phyloP scores from a whole-genome alignment of 2,797 vertebrate genomes.

The Dendrocincla tyrannina region DNA sequence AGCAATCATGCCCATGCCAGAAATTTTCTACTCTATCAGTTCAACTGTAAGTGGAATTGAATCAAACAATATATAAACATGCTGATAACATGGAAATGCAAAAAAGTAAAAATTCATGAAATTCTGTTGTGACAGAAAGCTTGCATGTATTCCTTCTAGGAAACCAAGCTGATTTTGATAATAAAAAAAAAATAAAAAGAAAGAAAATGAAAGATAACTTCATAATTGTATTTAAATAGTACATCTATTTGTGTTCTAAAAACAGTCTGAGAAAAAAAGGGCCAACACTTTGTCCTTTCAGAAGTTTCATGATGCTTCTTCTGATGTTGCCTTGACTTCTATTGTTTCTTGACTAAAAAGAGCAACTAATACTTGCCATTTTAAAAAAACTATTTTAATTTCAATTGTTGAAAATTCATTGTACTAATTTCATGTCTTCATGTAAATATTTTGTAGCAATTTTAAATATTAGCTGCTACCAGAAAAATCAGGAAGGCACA shows the following conservation, averaged over 20 bases:
- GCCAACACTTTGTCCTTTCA: background rate
- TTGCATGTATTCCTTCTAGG: background rate
- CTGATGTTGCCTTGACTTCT: background rate
- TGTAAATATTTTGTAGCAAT: background rate
- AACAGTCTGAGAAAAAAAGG: fast-evolving
- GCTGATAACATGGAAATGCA: background rate
- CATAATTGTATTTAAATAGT: background rate
- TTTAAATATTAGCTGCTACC: background rate
- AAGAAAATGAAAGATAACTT: background rate
- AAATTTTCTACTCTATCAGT: background rate
- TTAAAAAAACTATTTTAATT: background rate
- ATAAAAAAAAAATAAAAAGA: background rate
- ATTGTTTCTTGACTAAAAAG: background rate
- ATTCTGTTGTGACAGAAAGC: background rate
- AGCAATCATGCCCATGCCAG: background rate
- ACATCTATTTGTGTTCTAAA: background rate
- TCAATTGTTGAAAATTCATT: background rate
- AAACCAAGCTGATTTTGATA: background rate
- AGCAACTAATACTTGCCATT: background rate
- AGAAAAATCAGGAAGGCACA: background rate
- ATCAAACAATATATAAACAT: background rate
- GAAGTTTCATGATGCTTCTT: background rate
- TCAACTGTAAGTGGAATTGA: background rate
- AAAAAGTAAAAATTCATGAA: background rate
- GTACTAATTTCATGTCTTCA: background rate